These are phyloP conservation scores for Petrolisthes cinctipes DNA, from an alignment of 2,888 invertebrate species.

Conservation along the genomic window DNA sequence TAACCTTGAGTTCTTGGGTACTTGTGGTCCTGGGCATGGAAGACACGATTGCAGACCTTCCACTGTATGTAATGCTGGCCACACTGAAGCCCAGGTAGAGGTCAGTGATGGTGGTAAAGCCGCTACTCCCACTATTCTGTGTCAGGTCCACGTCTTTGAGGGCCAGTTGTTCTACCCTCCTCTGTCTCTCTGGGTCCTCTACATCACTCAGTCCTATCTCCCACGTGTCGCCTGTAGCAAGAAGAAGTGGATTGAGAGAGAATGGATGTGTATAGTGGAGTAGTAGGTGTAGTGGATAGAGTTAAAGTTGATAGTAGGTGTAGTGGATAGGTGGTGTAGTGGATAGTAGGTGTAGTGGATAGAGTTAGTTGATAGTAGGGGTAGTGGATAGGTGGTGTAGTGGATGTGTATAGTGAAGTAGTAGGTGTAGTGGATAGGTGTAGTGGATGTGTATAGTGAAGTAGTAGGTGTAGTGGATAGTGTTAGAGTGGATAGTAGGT, in stretches of 20 bases:
- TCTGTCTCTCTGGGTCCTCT: background rate
- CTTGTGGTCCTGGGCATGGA: constrained; percentile 30
- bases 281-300: background rate
- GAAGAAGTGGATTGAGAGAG: background rate
- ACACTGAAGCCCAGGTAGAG: constrained; percentile 45
- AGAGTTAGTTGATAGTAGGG: background rate
- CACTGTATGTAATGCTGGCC: constrained; percentile 17
- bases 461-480: too few species aligned
- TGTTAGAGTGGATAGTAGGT: too few species aligned
- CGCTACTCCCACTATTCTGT: background rate
- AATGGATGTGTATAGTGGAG: background rate
- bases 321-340: background rate
- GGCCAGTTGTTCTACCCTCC: background rate
- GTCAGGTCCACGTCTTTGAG: background rate
- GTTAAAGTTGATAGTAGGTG: background rate
- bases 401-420: too few species aligned
- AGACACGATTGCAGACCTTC: constrained; percentile 20
- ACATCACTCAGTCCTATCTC: background rate
- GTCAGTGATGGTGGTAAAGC: background rate
- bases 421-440: too few species aligned
- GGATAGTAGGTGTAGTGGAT: background rate
- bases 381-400: too few species aligned
- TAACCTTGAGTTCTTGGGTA: background rate
- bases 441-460: too few species aligned
- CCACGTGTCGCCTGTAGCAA: constrained; percentile 31